These are phyloP conservation scores for Gallinago jamesoni DNA, from an alignment of 2,113 vertebrate species.

Conservation along the genomic window DNA sequence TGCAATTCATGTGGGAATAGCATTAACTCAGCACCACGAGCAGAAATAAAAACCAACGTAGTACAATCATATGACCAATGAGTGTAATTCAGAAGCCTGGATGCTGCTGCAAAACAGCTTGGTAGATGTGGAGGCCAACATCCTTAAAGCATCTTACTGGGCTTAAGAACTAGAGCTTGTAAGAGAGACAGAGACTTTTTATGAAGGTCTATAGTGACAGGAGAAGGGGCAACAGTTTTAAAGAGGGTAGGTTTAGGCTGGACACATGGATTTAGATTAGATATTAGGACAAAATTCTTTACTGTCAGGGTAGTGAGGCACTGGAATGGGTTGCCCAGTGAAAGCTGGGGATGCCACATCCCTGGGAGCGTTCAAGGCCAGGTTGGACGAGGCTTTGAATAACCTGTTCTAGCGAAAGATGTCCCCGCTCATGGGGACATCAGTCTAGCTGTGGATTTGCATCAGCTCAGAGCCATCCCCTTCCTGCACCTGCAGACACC, in stretches of 20 bases:
- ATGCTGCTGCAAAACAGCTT: not conserved
- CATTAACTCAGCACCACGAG: not conserved
- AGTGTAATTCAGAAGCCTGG: not conserved
- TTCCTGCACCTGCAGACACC: not conserved
- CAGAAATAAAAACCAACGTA: not conserved
- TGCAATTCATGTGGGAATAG: not conserved
- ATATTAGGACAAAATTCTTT: not conserved
- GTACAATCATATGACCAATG: no score
- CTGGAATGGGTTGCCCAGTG: not conserved
- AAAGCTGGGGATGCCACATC: no score
- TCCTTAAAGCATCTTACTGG: not conserved
- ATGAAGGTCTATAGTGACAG: not conserved
- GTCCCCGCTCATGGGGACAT: no score
- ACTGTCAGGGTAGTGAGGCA: not conserved
- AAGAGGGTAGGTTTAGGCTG: not conserved
- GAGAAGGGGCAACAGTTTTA: not conserved
- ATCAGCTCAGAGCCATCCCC: not conserved
- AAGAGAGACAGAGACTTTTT: not conserved
- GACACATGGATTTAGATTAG: not conserved
- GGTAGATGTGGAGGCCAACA: not conserved
- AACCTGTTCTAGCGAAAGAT: not conserved
- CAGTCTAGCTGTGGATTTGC: not conserved
- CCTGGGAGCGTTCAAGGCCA: not conserved
- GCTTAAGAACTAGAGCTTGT: not conserved
- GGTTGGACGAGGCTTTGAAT: not conserved